Conservation (phyloP, 1,140 invertebrate genomes). For the Pissodes strobi region DNA sequence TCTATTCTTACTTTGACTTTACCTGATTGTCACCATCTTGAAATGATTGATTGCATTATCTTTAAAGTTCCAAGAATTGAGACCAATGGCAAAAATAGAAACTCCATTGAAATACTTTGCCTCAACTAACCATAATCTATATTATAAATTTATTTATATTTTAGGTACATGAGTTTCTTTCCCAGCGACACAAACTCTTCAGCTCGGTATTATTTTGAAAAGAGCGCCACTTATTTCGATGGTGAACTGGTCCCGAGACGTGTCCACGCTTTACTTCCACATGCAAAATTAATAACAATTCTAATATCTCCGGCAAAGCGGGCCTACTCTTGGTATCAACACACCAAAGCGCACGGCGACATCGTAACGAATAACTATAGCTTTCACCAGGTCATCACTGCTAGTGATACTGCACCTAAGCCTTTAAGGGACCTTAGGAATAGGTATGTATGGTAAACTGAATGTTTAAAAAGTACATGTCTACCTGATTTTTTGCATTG, state of each 20-base stretch:
- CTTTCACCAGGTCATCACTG: conserved; percentile 92
- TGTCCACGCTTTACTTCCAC: conserved; percentile 86
- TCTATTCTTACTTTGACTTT: no score
- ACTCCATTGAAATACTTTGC: no score
- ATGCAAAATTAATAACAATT: conserved; percentile 92
- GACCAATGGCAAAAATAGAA: no score
- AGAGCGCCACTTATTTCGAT: conserved; percentile 99
- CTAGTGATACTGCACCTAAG: conserved; percentile 85
- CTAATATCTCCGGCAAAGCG: conserved; percentile 92
- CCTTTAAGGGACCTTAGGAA: conserved; percentile 79
- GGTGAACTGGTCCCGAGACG: conserved; percentile 89
- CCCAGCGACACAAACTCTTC: conserved; percentile 76
- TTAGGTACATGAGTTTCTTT: conserved; percentile 94
- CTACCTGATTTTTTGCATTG: no score
- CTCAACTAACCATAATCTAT: no score
- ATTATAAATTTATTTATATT: conserved; percentile 25
- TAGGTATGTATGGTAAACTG: no score
- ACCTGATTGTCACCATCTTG: no score
- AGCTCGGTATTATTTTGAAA: conserved; percentile 88
- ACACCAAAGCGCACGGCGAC: conserved; percentile 91
- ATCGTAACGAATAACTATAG: conserved; percentile 88
- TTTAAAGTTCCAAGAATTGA: no score
- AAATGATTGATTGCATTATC: no score
- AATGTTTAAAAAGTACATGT: no score
- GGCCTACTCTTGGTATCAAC: conserved; percentile 99